Base-by-base conservation (phyloP, 2,797 vertebrate genomes). In the Oceanodroma leucorhoa region DNA sequence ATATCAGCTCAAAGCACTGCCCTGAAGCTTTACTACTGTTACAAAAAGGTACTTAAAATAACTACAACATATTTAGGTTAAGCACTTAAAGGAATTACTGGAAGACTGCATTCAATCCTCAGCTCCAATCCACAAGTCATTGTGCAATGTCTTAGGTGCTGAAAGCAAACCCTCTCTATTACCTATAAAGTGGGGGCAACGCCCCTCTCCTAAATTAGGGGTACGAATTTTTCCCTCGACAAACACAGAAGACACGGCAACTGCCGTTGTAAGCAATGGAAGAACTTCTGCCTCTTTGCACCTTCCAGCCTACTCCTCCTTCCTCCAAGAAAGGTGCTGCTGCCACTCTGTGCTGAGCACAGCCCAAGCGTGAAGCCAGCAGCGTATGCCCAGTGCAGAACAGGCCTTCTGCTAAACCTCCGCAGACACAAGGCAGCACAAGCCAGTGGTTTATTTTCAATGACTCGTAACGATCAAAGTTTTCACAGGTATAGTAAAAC, bases 21-120 rank as follows among this genome's bases (percentile, higher is more conserved):
- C 65, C 93, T 87, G 46, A 93, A 96, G 90, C 90, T 96, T 94
- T 95, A 92, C 82, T 87, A 92, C 86, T 83, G 81, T 94, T 97
- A 94, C 75, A 93, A 94, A 95, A 92, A 95, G 87, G 82, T 89
- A 92, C 93, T 96, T 96, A 94, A 94, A 93, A 93, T 96, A 94
- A 95, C 86, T 92, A 91, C 93, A 95, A 90, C 89, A 93, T 93
- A 96, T 96, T 95, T 87, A 95, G 93, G 96, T 95, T 95, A 97
- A 96, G 90, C 69, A 94, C 94, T 95, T 96, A 96, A 96, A 96
- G 64, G 95, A 97, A 95, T 96, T 96, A 96, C 83, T 61, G n/a
- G 18, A 85, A 93, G 96, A 90, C 93, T 27, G 64, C 93, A 89
- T 95, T 87, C 88, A 93, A 89, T 87, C 95, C 94, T 90, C 27